Base-by-base conservation (phyloP, 1,140 invertebrate species). In the Planococcus citri region DNA sequence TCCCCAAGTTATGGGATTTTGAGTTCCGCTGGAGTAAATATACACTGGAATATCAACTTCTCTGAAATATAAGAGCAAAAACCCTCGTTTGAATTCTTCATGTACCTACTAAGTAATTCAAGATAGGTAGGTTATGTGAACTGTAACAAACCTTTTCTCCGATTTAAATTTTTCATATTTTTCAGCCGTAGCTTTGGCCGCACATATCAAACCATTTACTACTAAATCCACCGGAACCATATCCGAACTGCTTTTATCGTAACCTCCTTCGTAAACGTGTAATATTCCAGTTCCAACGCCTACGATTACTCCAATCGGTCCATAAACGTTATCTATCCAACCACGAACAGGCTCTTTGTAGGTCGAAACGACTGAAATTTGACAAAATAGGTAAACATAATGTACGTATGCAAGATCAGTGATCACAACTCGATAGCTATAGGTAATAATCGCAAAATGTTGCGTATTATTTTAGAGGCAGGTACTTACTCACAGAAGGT, bases 311-410 rank as follows among this genome's bases (percentile, higher is more conserved):
- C 87, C 92, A 71, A 84, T 86, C 1, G 87, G 81, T 25, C 91
- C 92, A 76, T 94, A 92, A 73, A 90, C 81, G 77, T 94, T 95
- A 77, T 95, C 92, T 60, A 91, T 86, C 92, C 92, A 96, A 38
- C 88, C 88, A 10, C 77, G 73, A 0, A 87, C 68, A 0, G 87
- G 86, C 74, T 94, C 92, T 69, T 86, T 84, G 78, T 88, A 91
- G 1, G 90, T 88, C 0, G 91, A 89, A 25, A 92, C 85, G 27
- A 95, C 91, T 87, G 78, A 17, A 79, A 80, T 22, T 33, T 33
- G 4, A 24, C 41, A 38, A 70, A 38, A n/a, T n/a, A n/a, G n/a
- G n/a, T 27, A 27, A 29, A 10, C 27, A 68, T 25, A 33, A n/a
- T n/a, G n/a, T n/a, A 51, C 10, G 10, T 51, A 51, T 10, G 10